Percentiles rank a stretch among this genome's conserved stretches.
These are phyloP conservation scores for Diarsia mendica DNA, from an alignment of 2,888 invertebrate species.

Conservation along the genomic window DNA sequence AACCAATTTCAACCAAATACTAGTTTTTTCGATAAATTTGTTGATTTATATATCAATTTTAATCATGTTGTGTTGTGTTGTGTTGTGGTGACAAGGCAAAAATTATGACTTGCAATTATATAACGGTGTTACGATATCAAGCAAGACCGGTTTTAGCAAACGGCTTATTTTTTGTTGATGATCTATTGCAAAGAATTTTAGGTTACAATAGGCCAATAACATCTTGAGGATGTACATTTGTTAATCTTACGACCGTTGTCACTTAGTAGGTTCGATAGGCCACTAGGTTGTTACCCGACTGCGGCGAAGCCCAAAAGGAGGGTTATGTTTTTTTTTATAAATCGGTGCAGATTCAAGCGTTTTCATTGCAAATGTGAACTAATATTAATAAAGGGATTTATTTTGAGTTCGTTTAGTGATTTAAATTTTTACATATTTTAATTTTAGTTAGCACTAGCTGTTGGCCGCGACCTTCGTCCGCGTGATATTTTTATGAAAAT, in stretches of 20 bases:
- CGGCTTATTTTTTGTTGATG: constrained; percentile 23
- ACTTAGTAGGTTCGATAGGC: neutral
- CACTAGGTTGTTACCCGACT: too few species aligned
- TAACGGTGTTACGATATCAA: constrained; percentile 28
- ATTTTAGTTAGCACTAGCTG: neutral
- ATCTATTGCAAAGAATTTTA: neutral
- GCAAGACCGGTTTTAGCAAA: constrained; percentile 5
- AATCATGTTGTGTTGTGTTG: neutral
- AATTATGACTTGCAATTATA: constrained; percentile 12
- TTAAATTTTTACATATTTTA: too few species aligned
- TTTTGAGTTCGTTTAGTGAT: neutral
- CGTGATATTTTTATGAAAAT: neutral
- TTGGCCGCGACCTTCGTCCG: too few species aligned
- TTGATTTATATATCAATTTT: constrained; percentile 7
- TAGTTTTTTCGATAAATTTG: too few species aligned
- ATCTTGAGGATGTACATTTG: neutral
- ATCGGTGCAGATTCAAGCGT: too few species aligned
- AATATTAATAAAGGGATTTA: too few species aligned
- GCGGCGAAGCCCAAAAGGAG: too few species aligned
- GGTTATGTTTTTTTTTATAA: too few species aligned
- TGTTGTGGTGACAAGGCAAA: constrained; percentile 19
- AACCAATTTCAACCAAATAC: neutral
- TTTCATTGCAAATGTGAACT: too few species aligned
- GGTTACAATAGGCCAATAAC: neutral
- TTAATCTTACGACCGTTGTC: neutral